Evolutionary conservation across 2,888 invertebrate species (phyloP).

Genomic region (Drosophila pseudotalamancana): DNA sequence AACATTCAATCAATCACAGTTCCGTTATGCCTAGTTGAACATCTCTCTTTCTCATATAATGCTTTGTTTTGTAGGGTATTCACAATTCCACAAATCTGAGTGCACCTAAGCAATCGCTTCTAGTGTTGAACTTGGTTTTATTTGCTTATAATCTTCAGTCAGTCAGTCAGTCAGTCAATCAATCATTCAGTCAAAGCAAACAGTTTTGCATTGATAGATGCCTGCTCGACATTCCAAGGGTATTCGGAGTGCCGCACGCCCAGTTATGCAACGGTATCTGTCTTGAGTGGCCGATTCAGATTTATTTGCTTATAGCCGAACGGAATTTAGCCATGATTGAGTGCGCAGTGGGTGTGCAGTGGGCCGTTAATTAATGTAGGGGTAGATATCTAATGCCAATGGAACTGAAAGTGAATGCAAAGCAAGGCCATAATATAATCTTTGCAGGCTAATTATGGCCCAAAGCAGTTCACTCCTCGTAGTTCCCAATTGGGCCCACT

Average conservation of each 20-base stretch:
- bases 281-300: slow-evolving; percentile 11
- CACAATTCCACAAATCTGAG: neutral
- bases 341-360: slow-evolving; percentile 35
- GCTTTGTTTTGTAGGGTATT: neutral
- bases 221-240: neutral
- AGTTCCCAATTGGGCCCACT: slow-evolving; percentile 40
- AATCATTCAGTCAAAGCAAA: neutral
- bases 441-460: slow-evolving; percentile 7
- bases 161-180: neutral
- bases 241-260: neutral
- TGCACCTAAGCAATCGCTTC: too few species aligned
- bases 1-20: neutral
- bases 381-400: slow-evolving; percentile 26
- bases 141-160: neutral
- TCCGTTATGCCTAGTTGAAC: too few species aligned
- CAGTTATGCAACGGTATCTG: neutral
- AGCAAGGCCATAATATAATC: neutral
- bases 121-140: neutral
- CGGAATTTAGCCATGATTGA: slow-evolving; percentile 37
- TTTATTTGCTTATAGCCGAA: slow-evolving; percentile 25
- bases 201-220: neutral
- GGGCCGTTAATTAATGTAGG: slow-evolving; percentile 57
- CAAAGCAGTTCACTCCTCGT: neutral
- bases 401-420: slow-evolving; percentile 9
- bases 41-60: too few species aligned